Conservation (phyloP, 2,797 vertebrate genomes). For the Halcyon smyrnensis region DNA sequence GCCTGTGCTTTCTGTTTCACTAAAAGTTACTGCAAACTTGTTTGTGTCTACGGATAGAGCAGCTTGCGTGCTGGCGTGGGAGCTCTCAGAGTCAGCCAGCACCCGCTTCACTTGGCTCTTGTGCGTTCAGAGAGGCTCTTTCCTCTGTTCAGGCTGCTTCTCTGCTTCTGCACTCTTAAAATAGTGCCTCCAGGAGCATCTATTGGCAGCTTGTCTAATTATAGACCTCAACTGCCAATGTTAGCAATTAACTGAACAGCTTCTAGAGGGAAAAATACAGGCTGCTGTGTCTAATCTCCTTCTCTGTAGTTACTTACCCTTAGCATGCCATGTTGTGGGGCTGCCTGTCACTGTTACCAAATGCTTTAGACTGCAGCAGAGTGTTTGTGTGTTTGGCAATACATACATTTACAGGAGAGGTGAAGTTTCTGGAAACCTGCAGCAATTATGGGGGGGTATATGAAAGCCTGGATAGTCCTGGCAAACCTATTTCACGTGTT, state of each 20-base stretch:
- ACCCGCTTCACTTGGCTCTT: not conserved
- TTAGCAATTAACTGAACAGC: not conserved
- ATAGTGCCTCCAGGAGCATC: constrained; percentile 26
- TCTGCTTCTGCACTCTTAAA: not conserved
- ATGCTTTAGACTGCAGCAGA: not conserved
- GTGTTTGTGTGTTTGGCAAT: not conserved
- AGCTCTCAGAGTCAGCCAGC: not conserved
- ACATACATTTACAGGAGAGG: not conserved
- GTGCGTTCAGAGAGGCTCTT: not conserved
- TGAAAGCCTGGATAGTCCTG: not conserved
- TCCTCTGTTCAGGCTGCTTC: not conserved
- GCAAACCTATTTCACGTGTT: not conserved
- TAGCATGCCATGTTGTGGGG: rapidly evolving
- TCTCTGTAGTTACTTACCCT: not conserved
- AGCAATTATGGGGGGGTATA: rapidly evolving
- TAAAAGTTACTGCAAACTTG: not conserved
- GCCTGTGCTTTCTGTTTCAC: not conserved
- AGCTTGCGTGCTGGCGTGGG: not conserved
- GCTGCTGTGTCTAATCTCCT: not conserved
- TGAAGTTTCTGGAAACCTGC: not conserved
- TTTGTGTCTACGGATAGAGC: not conserved
- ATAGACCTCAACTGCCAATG: not conserved
- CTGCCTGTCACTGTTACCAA: not conserved
- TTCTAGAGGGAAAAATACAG: not conserved
- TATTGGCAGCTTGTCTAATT: constrained; percentile 30